Percentiles rank a stretch among this genome's conserved stretches.
Evolutionary conservation across 2,888 invertebrate genomes (phyloP).

Genomic region (Lochmaea capreae): DNA sequence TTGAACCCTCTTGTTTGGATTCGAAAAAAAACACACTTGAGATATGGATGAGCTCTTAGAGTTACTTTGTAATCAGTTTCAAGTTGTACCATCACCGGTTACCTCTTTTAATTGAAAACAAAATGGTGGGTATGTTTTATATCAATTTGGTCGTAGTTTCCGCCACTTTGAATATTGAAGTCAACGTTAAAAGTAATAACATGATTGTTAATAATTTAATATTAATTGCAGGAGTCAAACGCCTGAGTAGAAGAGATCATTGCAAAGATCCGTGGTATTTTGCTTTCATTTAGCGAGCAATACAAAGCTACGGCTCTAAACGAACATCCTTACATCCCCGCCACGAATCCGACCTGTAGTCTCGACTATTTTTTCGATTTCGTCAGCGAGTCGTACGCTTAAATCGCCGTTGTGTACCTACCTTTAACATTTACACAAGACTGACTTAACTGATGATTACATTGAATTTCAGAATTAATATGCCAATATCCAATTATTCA

Average conservation of each 20-base stretch:
- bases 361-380: constrained; percentile 74
- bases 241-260: constrained; percentile 91
- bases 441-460: constrained; percentile 13
- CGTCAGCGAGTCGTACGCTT: constrained; percentile 76
- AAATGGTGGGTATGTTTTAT: background rate
- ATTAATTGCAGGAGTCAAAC: constrained; percentile 79
- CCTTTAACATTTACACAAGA: constrained; percentile 18
- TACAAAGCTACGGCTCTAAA: constrained; percentile 68
- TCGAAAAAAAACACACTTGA: no score
- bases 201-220: background rate
- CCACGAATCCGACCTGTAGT: constrained; percentile 62
- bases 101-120: background rate
- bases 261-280: constrained; percentile 84
- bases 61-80: no score
- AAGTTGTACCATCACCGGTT: background rate
- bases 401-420: constrained; percentile 53
- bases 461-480: constrained; percentile 6
- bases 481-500: background rate
- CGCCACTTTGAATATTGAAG: no score
- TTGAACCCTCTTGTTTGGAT: no score
- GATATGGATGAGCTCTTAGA: no score
- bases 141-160: no score
- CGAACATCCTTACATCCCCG: constrained; percentile 64
- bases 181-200: no score
- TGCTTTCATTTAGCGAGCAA: constrained; percentile 79